Evolutionary conservation across 2,797 vertebrate species (phyloP), one percentile per base, ranked within the genome.

Genomic region (Octomys mimax): DNA sequence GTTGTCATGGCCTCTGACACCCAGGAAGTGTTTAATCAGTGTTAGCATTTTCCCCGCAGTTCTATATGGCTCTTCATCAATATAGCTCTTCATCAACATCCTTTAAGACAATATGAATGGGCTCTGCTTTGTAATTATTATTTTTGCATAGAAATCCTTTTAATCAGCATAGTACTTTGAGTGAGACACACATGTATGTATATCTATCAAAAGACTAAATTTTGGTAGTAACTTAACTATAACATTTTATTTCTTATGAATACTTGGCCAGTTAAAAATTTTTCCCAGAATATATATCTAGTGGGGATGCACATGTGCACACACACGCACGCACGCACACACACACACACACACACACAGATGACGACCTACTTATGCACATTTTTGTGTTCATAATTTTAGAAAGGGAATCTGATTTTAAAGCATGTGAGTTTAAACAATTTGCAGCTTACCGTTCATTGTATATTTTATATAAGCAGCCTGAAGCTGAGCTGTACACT

Each of bases 151-250:
- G 2, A 22, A 86, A 49, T 84, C 11, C 12, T 2, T 85, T 94
- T 81, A 64, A 28, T 61, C 80, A 49, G 9, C 21, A 10, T 52
- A 31, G 46, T 52, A 54, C 12, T 66, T 73, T 75, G 42, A 87
- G 16, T 62, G 4, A 85, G 36, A 62, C 78, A n/a, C 9, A 49
- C n/a, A 26, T 52, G 13, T 62, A 8, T 89, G 3, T 36, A 49
- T 12, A 64, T 73, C 33, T 90, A n/a, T 18, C 71, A 89, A 71
- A 89, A 90, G n/a, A 78, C 28, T 96, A 70, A 84, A 81, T 64
- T 89, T 36, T 94, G 59, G 22, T 92, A 39, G 85, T 70, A 62
- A 64, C 61, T 89, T 13, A 33, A 61, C 77, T 2, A 84, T 46
- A 87, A 24, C n/a, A 70, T 62, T 82, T 92, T 62, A 75, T 81